Evolutionary conservation across 2,113 vertebrate species (phyloP).

Genomic region (Dasyornis broadbenti): DNA sequence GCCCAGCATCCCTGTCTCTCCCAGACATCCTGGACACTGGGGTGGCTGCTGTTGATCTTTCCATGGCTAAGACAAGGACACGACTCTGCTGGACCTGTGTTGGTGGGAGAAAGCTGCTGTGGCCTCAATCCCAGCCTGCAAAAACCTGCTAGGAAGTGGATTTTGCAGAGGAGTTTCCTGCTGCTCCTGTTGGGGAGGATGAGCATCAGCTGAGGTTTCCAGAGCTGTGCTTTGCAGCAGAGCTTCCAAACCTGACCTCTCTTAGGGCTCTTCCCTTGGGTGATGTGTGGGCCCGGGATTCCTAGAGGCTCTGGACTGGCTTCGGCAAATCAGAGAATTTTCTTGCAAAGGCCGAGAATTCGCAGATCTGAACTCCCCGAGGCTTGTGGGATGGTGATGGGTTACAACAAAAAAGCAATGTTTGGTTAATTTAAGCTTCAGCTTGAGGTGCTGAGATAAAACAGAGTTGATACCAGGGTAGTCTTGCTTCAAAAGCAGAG

Average conservation of each 20-base stretch:
- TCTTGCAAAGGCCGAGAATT: neutral
- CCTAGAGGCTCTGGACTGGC: neutral
- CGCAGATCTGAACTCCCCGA: fast-evolving
- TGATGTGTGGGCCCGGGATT: neutral
- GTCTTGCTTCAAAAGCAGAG: neutral
- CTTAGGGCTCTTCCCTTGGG: neutral
- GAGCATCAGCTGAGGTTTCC: neutral
- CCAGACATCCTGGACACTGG: fast-evolving
- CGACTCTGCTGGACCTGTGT: neutral
- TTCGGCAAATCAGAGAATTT: neutral
- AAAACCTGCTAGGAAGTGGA: neutral
- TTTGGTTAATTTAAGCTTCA: constrained; percentile 15
- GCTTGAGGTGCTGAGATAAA: constrained; percentile 12
- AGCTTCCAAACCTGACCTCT: neutral
- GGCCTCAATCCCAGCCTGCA: neutral
- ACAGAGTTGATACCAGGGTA: constrained; percentile 13
- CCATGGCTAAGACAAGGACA: neutral
- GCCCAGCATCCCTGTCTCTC: neutral
- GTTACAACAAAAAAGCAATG: neutral
- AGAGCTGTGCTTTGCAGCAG: neutral
- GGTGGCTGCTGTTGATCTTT: neutral
- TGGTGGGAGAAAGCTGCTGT: neutral
- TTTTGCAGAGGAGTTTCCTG: neutral
- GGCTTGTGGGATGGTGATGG: neutral
- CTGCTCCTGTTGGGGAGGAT: neutral